Percentiles rank a stretch among this genome's conserved stretches.
Evolutionary conservation across 2,888 invertebrate genomes (phyloP).

Genomic region (Drosophila eohydei): DNA sequence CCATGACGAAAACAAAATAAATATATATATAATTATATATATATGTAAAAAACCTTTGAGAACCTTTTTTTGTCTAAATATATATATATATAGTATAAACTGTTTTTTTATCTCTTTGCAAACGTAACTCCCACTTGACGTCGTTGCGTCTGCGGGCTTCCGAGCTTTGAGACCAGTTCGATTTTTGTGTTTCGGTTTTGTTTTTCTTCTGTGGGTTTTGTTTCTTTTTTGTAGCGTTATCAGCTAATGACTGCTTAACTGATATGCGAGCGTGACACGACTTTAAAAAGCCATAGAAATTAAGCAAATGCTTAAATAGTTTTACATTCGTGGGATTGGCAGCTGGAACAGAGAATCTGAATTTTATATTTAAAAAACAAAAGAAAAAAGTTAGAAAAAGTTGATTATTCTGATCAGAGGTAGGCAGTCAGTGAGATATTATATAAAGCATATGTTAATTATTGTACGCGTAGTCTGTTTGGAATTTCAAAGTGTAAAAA

Average conservation of each 20-base stretch:
- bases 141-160: conserved; percentile 10
- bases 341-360: not conserved
- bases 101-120: not conserved
- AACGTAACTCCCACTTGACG: conserved; percentile 18
- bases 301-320: no score
- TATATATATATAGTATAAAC: not conserved
- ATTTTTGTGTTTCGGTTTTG: not conserved
- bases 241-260: conserved; percentile 3
- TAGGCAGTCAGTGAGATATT: not conserved
- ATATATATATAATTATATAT: not conserved
- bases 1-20: conserved; percentile 18
- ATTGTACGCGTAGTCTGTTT: not conserved
- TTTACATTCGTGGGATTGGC: not conserved
- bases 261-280: conserved; percentile 23
- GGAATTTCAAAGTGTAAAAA: not conserved
- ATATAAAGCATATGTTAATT: not conserved
- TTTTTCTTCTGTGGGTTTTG: not conserved
- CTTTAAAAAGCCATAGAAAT: not conserved
- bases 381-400: not conserved
- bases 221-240: conserved; percentile 19
- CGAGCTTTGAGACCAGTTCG: not conserved
- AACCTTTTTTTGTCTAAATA: not conserved
- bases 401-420: not conserved
- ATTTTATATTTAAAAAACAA: not conserved
- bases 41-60: conserved; percentile 5